A percentile compares a stretch with the other conserved stretches of the same genome.
Evolutionary conservation across 2,888 invertebrate genomes (phyloP).

Genomic region (Lithophane ornitopus): DNA sequence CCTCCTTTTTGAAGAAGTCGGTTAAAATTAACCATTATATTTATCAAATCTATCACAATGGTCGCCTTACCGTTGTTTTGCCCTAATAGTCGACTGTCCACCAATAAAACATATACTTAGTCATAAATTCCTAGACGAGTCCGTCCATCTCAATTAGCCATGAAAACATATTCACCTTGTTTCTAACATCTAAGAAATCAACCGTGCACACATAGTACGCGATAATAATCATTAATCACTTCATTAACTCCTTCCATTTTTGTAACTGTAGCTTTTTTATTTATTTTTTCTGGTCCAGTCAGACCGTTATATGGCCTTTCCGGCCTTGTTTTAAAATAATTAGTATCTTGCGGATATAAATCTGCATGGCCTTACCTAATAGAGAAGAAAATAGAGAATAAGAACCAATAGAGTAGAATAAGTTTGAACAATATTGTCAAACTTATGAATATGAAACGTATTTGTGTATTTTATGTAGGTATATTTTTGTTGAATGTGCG

Average conservation of each 20-base stretch:
- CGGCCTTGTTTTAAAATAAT: conserved; percentile 52
- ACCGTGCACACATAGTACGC: conserved; percentile 12
- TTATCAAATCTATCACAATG: background rate
- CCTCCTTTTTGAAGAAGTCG: too few relatives aligned
- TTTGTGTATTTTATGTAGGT: too few relatives aligned
- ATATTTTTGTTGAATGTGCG: too few relatives aligned
- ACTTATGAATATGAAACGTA: too few relatives aligned
- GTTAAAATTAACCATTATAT: background rate
- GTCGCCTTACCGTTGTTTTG: background rate
- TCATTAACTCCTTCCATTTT: conserved; percentile 61
- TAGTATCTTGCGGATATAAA: conserved; percentile 25
- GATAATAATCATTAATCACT: conserved; percentile 65
- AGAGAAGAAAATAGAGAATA: background rate
- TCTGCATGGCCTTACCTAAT: conserved; percentile 17
- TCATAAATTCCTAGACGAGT: background rate
- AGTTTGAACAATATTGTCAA: too few relatives aligned
- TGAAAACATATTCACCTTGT: conserved; percentile 1
- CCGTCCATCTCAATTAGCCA: background rate
- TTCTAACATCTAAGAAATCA: conserved; percentile 36
- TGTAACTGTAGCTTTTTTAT: conserved; percentile 37
- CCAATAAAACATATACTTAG: background rate
- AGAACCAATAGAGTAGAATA: too few relatives aligned
- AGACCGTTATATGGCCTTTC: conserved; percentile 20
- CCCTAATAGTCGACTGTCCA: too few relatives aligned
- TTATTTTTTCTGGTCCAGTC: conserved; percentile 24